Conservation (phyloP, 1,140 invertebrate species). For the Trypoxylus dichotomus region DNA sequence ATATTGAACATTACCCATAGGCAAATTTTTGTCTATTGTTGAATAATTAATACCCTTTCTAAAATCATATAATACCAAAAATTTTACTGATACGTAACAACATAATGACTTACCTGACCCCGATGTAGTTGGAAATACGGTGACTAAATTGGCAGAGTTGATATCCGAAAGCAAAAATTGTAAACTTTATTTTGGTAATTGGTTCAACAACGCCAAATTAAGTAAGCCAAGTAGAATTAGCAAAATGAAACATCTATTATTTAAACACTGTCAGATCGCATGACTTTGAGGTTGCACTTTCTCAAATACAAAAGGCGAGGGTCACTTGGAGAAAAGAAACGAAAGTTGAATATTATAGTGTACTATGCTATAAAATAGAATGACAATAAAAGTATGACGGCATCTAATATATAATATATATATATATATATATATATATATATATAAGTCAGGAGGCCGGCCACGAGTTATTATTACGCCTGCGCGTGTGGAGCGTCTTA, state of each 20-base stretch:
- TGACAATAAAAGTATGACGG: no score
- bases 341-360: no score
- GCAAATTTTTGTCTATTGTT: not conserved
- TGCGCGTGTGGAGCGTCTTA: no score
- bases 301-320: no score
- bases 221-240: not conserved
- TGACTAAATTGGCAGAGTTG: slow-evolving; percentile 11
- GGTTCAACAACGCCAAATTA: slow-evolving; percentile 18
- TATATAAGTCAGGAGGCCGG: no score
- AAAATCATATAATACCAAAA: not conserved
- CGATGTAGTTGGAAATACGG: slow-evolving; percentile 28
- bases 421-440: no score
- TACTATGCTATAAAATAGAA: no score
- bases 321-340: no score
- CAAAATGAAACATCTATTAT: not conserved
- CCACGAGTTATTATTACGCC: no score
- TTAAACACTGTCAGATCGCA: not conserved
- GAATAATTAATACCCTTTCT: not conserved
- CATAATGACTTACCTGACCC: not conserved
- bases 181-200: slow-evolving; percentile 32
- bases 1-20: not conserved
- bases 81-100: not conserved
- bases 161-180: slow-evolving; percentile 27
- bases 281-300: no score
- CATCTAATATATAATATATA: no score